Conservation (phyloP, 2,113 vertebrate species). For the Sylvietta virens region DNA sequence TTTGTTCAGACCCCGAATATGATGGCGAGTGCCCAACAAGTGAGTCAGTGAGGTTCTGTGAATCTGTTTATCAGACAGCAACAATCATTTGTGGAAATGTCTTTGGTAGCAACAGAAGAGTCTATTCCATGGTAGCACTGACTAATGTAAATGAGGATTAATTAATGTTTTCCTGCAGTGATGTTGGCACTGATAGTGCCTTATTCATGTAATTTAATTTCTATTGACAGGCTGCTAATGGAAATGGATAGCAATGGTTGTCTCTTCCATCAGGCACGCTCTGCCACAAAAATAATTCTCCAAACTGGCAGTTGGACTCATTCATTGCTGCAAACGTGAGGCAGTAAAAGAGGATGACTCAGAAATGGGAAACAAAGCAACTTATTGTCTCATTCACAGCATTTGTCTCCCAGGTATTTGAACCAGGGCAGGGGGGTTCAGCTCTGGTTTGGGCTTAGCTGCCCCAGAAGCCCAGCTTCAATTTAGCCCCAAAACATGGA, state of each 20-base stretch:
- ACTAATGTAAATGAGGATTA: constrained; percentile 72
- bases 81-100: constrained; percentile 52
- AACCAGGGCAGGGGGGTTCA: neutral
- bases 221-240: constrained; percentile 69
- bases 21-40: constrained; percentile 9
- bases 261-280: constrained; percentile 41
- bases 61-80: constrained; percentile 60
- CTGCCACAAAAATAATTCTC: constrained; percentile 44
- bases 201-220: constrained; percentile 69
- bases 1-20: neutral
- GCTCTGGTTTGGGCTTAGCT: neutral
- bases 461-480: neutral
- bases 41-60: constrained; percentile 41
- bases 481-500: neutral
- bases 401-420: neutral
- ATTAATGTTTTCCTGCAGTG: constrained; percentile 71
- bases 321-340: neutral
- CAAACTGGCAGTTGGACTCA: neutral
- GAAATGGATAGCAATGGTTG: constrained; percentile 61
- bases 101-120: constrained; percentile 61
- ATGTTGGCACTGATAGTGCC: constrained; percentile 61
- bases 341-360: neutral
- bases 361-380: constrained; percentile 8
- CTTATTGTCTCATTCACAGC: neutral
- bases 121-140: constrained; percentile 58